A percentile compares a stretch with the other conserved stretches of the same genome.
Conservation (phyloP, 2,888 invertebrate genomes). For the Drosophila gaucha region DNA sequence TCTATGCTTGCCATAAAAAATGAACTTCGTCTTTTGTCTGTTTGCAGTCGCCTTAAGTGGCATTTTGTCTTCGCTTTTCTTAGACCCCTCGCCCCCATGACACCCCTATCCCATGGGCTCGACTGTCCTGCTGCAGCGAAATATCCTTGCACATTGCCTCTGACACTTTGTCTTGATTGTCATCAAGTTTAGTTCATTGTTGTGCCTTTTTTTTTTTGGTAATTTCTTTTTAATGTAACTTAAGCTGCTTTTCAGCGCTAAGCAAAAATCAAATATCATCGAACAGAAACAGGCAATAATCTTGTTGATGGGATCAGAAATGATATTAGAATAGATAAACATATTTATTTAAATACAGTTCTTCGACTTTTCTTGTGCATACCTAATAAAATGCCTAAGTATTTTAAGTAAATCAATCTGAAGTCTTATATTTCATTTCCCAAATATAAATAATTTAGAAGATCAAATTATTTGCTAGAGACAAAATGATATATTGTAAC, state of each 20-base stretch:
- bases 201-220: slow-evolving; percentile 40
- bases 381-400: too few species aligned
- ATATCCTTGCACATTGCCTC: slow-evolving; percentile 38
- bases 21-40: slow-evolving; percentile 52
- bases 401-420: too few species aligned
- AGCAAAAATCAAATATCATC: too few species aligned
- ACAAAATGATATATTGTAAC: too few species aligned
- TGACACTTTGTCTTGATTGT: slow-evolving; percentile 54
- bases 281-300: too few species aligned
- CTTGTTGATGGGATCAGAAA: too few species aligned
- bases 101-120: neutral
- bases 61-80: slow-evolving; percentile 31
- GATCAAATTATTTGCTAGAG: too few species aligned
- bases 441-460: too few species aligned
- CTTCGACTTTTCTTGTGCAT: too few species aligned
- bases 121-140: slow-evolving; percentile 16
- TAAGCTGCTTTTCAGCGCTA: neutral
- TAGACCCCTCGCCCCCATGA: neutral
- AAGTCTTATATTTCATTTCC: too few species aligned
- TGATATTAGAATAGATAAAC: too few species aligned
- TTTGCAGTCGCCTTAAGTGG: slow-evolving; percentile 49
- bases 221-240: slow-evolving; percentile 13
- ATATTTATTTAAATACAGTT: too few species aligned
- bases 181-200: slow-evolving; percentile 68
- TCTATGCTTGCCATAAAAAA: slow-evolving; percentile 54